phyloP scores from a whole-genome alignment of 2,113 vertebrate genomes.

The Trachemys scripta region DNA sequence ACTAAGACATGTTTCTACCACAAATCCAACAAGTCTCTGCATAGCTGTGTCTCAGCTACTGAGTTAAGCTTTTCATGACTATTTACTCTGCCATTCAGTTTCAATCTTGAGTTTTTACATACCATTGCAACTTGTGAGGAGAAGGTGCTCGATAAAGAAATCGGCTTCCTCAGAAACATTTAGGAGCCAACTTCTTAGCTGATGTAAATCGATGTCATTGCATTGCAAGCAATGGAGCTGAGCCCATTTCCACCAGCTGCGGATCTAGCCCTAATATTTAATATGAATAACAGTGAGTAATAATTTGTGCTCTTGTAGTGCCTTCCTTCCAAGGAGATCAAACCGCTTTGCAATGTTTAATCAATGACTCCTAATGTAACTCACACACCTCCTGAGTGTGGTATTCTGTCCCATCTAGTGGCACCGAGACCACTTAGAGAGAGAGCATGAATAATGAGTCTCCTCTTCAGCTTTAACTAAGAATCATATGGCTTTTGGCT shows the following conservation, averaged over 20 bases:
- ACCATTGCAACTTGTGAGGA: background rate
- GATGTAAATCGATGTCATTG: background rate
- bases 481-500: too few relatives aligned
- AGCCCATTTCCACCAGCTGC: background rate
- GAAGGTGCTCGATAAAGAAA: background rate
- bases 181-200: background rate
- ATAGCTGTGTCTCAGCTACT: background rate
- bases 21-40: background rate
- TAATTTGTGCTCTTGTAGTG: background rate
- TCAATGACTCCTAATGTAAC: background rate
- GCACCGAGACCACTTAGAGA: too few relatives aligned
- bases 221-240: accelerated
- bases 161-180: background rate
- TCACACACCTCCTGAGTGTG: too few relatives aligned
- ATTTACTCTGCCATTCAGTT: background rate
- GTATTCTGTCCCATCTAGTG: too few relatives aligned
- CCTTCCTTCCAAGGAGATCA: background rate
- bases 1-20: background rate
- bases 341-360: background rate
- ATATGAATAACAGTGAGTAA: background rate
- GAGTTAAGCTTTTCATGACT: background rate
- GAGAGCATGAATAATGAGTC: too few relatives aligned
- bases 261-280: background rate
- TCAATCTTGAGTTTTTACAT: background rate
- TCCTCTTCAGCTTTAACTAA: too few relatives aligned